Evolutionary conservation across 1,140 invertebrate species (phyloP).

Genomic region (Chelonus insularis): DNA sequence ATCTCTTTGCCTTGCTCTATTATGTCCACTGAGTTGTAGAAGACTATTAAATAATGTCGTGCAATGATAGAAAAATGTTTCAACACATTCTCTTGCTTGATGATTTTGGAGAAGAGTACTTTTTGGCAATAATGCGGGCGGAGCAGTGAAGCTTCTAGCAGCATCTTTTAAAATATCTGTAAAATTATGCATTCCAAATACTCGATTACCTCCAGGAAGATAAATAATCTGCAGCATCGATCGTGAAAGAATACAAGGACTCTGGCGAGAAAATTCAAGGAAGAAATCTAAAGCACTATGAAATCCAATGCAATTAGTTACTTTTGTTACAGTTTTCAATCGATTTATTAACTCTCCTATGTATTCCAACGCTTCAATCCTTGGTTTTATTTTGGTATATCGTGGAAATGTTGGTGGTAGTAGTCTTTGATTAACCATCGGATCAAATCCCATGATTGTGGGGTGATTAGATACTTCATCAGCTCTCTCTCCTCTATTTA

Average conservation of each 20-base stretch:
- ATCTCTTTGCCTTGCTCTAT: constrained; percentile 90
- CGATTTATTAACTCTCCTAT: constrained; percentile 80
- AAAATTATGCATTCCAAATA: constrained; percentile 64
- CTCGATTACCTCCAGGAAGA: constrained; percentile 61
- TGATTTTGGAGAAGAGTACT: constrained; percentile 67
- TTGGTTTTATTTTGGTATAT: constrained; percentile 89
- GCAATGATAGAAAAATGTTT: constrained; percentile 86
- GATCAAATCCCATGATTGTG: constrained; percentile 85
- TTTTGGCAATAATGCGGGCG: constrained; percentile 78
- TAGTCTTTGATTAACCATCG: constrained; percentile 91
- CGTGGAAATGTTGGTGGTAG: constrained; percentile 97
- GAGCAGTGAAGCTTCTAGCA: constrained; percentile 83
- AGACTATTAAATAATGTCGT: constrained; percentile 84
- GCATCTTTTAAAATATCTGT: constrained; percentile 85
- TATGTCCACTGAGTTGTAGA: constrained; percentile 92
- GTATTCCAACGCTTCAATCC: constrained; percentile 81
- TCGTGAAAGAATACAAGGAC: constrained; percentile 91
- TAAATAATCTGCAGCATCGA: constrained; percentile 88
- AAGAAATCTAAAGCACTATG: constrained; percentile 90
- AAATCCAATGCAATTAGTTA: constrained; percentile 77
- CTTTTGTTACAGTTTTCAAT: constrained; percentile 80
- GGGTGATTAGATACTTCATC: constrained; percentile 65
- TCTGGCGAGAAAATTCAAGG: constrained; percentile 82
- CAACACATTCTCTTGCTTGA: constrained; percentile 81
- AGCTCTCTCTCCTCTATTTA: constrained; percentile 74